Conservation (phyloP, 2,113 vertebrate genomes). For the Gallinago media region DNA sequence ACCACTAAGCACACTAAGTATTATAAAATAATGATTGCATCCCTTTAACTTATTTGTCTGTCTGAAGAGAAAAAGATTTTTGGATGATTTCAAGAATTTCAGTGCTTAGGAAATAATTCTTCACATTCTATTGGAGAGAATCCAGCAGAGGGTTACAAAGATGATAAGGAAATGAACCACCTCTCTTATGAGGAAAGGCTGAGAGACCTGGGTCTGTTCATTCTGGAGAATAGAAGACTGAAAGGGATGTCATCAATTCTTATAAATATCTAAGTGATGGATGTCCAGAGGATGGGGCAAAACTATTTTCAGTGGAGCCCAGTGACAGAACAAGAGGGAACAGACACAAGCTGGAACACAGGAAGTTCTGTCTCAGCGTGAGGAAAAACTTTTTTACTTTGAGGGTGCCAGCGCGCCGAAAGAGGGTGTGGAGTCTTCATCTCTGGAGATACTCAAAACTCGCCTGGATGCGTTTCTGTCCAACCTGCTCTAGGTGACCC, state of each 20-base stretch:
- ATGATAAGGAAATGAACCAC: neutral
- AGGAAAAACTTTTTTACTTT: neutral
- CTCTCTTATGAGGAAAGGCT: neutral
- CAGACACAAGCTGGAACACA: neutral
- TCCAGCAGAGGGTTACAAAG: neutral
- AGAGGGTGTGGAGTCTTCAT: neutral
- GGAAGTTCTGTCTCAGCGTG: neutral
- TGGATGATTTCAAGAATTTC: neutral
- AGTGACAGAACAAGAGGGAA: neutral
- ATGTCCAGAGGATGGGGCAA: neutral
- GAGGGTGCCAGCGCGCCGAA: neutral
- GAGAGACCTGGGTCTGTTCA: neutral
- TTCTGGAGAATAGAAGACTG: neutral
- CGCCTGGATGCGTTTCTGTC: neutral
- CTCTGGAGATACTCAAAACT: neutral
- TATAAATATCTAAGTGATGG: neutral
- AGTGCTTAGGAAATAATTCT: neutral
- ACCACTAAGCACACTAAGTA: neutral
- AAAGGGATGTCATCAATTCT: neutral
- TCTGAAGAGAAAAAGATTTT: neutral
- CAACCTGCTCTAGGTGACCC: neutral
- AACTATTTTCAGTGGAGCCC: neutral
- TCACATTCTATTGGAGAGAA: neutral
- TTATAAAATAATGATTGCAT: neutral
- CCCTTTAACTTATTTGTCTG: neutral